Conservation (phyloP, 2,888 invertebrate genomes). For the Ctenicera cuprea region DNA sequence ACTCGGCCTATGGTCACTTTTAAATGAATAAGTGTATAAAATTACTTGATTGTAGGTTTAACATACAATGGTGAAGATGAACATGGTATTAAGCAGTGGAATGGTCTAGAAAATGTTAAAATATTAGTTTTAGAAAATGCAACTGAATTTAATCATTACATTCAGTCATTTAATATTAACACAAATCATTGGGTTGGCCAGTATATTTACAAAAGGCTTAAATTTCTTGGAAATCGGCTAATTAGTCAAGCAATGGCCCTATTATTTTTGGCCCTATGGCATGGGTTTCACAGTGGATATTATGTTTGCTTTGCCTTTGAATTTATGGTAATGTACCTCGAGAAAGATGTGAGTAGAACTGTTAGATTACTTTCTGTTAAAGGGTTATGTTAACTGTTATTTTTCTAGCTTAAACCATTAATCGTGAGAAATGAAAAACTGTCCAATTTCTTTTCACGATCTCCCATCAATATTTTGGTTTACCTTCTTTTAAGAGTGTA, state of each 20-base stretch:
- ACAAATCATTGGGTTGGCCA: slow-evolving; percentile 96
- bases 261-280: slow-evolving; percentile 95
- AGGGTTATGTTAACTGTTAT: slow-evolving; percentile 21
- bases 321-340: slow-evolving; percentile 89
- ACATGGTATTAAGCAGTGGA: slow-evolving; percentile 83
- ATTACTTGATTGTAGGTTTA: slow-evolving; percentile 84
- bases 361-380: no score
- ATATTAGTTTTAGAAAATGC: slow-evolving; percentile 88
- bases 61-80: slow-evolving; percentile 86
- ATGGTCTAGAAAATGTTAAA: slow-evolving; percentile 93
- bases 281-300: slow-evolving; percentile 96
- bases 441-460: slow-evolving; percentile 71
- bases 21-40: no score
- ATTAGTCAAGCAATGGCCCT: slow-evolving; percentile 89
- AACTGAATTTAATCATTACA: slow-evolving; percentile 89
- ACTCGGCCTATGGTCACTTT: no score
- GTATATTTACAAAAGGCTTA: slow-evolving; percentile 95
- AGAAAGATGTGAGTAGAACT: slow-evolving; percentile 85
- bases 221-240: slow-evolving; percentile 89
- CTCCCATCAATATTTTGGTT: slow-evolving; percentile 71
- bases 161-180: slow-evolving; percentile 95
- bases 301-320: slow-evolving; percentile 95
- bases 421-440: slow-evolving; percentile 75
- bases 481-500: slow-evolving; percentile 82
- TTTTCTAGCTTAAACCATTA: slow-evolving; percentile 75